A percentile compares a stretch with the other conserved stretches of the same genome.
These are phyloP conservation scores for Chrysemys picta DNA, from an alignment of 2,113 vertebrate species.

Conservation along the genomic window DNA sequence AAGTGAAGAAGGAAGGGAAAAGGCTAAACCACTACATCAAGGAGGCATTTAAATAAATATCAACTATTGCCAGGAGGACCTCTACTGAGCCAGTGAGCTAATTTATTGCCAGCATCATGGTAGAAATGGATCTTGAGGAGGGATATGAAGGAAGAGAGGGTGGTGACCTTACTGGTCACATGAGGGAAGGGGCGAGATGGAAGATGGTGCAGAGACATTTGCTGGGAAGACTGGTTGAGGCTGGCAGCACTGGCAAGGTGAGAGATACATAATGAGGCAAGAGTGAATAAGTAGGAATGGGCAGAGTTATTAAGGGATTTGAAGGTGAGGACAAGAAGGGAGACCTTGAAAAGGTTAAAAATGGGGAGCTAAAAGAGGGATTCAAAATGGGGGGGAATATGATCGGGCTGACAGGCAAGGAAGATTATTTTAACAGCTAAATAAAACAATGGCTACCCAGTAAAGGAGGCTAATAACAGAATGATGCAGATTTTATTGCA, in stretches of 20 bases:
- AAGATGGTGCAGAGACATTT: not conserved
- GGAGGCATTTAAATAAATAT: not conserved
- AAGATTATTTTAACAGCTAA: slow-evolving; percentile 8
- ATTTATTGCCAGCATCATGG: not conserved
- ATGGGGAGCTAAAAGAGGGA: not conserved
- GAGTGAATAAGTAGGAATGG: not conserved
- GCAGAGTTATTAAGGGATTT: not conserved
- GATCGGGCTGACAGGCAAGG: not conserved
- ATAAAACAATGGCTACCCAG: not conserved
- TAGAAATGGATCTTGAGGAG: not conserved
- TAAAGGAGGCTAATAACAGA: slow-evolving; percentile 29
- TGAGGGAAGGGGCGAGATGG: not conserved
- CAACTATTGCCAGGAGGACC: not conserved
- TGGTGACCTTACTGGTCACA: not conserved
- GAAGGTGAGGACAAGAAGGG: not conserved
- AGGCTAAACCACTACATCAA: not conserved
- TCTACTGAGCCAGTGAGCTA: not conserved
- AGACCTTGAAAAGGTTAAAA: not conserved
- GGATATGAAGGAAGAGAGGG: not conserved
- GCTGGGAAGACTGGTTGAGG: not conserved
- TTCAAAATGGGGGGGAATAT: not conserved
- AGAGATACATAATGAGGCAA: not conserved
- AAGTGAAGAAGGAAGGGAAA: not conserved
- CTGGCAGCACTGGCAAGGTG: not conserved
- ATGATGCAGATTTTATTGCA: slow-evolving; percentile 40